Evolutionary conservation across 2,113 vertebrate species (phyloP).

Genomic region (Diphyllodes magnificus): DNA sequence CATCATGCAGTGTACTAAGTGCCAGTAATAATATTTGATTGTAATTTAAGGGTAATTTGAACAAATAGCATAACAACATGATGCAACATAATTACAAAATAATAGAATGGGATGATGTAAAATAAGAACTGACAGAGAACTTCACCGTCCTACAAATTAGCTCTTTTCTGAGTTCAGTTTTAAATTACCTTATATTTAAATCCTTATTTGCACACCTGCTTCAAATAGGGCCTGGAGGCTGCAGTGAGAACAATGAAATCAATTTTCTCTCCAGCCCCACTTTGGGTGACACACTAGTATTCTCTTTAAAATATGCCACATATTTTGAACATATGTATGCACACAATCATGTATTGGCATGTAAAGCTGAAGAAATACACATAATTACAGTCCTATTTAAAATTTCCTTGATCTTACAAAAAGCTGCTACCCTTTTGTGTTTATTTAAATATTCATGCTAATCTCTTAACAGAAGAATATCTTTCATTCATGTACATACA

Average conservation of each 20-base stretch:
- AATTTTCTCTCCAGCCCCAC: neutral
- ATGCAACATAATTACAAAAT: neutral
- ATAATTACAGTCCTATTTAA: neutral
- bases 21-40: conserved; percentile 6
- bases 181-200: neutral
- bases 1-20: conserved; percentile 18
- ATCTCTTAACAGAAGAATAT: neutral
- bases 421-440: neutral
- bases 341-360: neutral
- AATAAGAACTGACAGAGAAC: neutral
- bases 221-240: neutral
- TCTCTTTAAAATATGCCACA: neutral
- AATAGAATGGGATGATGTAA: neutral
- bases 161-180: neutral
- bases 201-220: neutral
- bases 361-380: neutral
- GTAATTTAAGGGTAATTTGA: conserved; percentile 48
- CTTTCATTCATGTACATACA: neutral
- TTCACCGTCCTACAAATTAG: neutral
- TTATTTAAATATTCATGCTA: neutral
- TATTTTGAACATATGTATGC: neutral
- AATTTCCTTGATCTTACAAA: neutral
- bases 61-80: neutral
- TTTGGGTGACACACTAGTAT: neutral
- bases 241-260: neutral